A percentile compares a stretch with the other conserved stretches of the same genome.
These are phyloP conservation scores for Microctonus aethiopoides DNA, from an alignment of 2,888 invertebrate species.

Conservation along the genomic window DNA sequence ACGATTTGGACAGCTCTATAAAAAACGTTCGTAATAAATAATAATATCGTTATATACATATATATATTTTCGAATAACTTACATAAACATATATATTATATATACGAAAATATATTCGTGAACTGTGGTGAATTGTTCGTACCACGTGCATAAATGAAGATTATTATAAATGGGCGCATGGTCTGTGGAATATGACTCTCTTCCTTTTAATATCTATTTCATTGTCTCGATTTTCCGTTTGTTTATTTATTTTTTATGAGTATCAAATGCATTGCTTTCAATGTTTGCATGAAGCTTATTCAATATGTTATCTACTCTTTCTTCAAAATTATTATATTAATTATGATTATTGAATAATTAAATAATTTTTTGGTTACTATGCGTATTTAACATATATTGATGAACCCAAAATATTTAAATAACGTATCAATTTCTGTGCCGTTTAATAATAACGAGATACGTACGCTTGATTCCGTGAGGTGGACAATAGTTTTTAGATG, in stretches of 20 bases:
- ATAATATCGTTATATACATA: not conserved
- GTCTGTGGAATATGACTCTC: slow-evolving; percentile 28
- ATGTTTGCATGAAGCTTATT: slow-evolving; percentile 40
- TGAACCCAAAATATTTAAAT: not conserved
- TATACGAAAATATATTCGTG: not conserved
- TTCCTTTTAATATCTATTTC: not conserved
- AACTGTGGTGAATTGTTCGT: slow-evolving; percentile 56
- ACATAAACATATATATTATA: not conserved
- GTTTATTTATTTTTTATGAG: not conserved
- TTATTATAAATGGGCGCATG: slow-evolving; percentile 56
- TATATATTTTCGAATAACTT: not conserved
- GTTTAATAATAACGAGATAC: not conserved
- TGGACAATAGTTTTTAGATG: not conserved
- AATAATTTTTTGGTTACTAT: not conserved
- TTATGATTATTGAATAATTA: not conserved
- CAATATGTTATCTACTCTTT: not conserved
- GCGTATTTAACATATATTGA: not conserved
- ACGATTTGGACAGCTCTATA: slow-evolving; percentile 36
- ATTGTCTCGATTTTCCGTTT: not conserved
- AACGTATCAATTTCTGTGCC: not conserved
- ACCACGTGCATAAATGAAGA: slow-evolving; percentile 48
- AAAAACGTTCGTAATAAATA: not conserved
- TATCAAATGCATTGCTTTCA: slow-evolving; percentile 40
- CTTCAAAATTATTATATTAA: not conserved
- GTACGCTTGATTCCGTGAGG: not conserved